These are phyloP conservation scores for Panorpa germanica DNA, from an alignment of 2,888 invertebrate species.

Conservation along the genomic window DNA sequence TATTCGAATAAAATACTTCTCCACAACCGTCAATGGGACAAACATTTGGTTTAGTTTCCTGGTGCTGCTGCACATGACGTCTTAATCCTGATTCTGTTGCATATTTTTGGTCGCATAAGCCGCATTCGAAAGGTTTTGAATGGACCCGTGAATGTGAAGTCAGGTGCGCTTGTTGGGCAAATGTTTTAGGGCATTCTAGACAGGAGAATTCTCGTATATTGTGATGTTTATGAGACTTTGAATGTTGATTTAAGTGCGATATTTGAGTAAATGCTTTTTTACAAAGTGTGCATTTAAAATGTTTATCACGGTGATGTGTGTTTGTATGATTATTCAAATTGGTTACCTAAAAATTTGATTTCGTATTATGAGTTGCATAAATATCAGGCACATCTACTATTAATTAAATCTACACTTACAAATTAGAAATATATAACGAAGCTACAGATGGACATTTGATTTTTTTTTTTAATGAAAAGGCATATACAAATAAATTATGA, in stretches of 20 bases:
- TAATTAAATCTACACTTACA: background rate
- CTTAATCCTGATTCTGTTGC: slow-evolving; percentile 24
- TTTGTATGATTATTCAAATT: slow-evolving; percentile 27
- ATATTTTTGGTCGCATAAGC: slow-evolving; percentile 25
- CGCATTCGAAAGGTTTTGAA: slow-evolving; percentile 23
- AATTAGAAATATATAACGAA: background rate
- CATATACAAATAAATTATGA: too few species aligned
- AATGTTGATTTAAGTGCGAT: slow-evolving; percentile 25
- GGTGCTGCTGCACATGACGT: slow-evolving; percentile 25
- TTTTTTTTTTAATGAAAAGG: too few species aligned
- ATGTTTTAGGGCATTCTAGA: slow-evolving; percentile 25
- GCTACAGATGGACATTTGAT: too few species aligned
- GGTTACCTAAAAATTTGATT: slow-evolving; percentile 19
- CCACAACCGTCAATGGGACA: slow-evolving; percentile 24
- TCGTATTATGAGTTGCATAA: background rate
- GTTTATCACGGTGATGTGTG: slow-evolving; percentile 26
- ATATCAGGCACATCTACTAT: background rate
- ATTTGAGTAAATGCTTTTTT: slow-evolving; percentile 26
- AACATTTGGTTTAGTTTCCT: slow-evolving; percentile 24
- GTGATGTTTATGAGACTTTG: slow-evolving; percentile 24
- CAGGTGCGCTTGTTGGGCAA: slow-evolving; percentile 24
- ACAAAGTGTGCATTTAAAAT: slow-evolving; percentile 26
- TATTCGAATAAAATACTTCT: slow-evolving; percentile 24
- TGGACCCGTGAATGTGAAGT: slow-evolving; percentile 26
- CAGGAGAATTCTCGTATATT: slow-evolving; percentile 24